These are phyloP conservation scores for Polypedilum vanderplanki DNA, from an alignment of 1,140 invertebrate genomes.

Conservation along the genomic window DNA sequence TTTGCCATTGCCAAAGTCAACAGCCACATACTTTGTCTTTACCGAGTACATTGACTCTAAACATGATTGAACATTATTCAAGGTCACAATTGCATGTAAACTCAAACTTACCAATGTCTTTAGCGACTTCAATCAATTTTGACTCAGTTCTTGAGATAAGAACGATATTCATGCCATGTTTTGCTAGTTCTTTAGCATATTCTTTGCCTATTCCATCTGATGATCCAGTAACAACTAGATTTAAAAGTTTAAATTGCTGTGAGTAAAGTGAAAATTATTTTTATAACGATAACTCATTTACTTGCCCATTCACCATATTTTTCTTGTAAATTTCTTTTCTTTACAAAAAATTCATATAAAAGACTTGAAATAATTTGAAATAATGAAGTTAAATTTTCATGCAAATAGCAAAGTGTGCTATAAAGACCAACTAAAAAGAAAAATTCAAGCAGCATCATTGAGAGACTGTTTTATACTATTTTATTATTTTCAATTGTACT, in stretches of 20 bases:
- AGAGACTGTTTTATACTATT: too few species aligned
- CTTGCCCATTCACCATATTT: slow-evolving; percentile 53
- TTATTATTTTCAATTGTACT: too few species aligned
- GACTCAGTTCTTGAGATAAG: slow-evolving; percentile 74
- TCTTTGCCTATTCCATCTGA: slow-evolving; percentile 92
- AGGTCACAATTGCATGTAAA: neutral
- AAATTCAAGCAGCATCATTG: too few species aligned
- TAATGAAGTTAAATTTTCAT: too few species aligned
- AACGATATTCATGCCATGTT: slow-evolving; percentile 71
- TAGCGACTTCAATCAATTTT: slow-evolving; percentile 64
- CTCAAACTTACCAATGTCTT: slow-evolving; percentile 65
- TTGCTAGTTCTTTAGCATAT: slow-evolving; percentile 77
- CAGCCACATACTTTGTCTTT: slow-evolving; percentile 67
- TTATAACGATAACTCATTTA: slow-evolving; percentile 34
- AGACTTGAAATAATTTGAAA: too few species aligned
- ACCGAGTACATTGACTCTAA: slow-evolving; percentile 55
- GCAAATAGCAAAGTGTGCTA: too few species aligned
- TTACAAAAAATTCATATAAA: too few species aligned
- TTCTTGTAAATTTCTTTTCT: slow-evolving; percentile 45
- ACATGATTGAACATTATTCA: neutral
- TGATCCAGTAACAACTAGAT: slow-evolving; percentile 76
- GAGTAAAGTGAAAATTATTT: neutral
- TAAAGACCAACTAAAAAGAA: too few species aligned
- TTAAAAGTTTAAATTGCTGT: slow-evolving; percentile 35
- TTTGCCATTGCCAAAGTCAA: slow-evolving; percentile 70